Evolutionary conservation across 2,113 vertebrate species (phyloP), one percentile per base, ranked within the genome.

Genomic region (Cyphomyrus discorhynchus): DNA sequence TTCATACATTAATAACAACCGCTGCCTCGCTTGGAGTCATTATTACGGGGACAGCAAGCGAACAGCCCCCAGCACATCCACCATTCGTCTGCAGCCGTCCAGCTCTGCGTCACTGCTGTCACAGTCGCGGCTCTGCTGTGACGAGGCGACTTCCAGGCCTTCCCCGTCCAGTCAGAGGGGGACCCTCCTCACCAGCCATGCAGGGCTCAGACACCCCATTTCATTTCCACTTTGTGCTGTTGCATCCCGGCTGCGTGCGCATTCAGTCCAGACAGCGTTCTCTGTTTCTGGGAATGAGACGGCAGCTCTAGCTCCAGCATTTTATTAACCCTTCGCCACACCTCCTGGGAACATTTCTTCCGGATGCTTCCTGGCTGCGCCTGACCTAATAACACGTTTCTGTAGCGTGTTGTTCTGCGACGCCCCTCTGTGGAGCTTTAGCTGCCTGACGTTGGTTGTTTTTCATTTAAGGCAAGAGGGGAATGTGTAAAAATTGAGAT

Each of bases 1-100:
- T 89, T 85, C 42, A 89, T 85, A 66, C 84, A 84, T 89, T 89
- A 89, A 89, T 89, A 89, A 84, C 39, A 45, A 85, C 46, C 46
- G 24, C 58, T 85, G 77, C 56, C 58, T 46, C 84, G 53, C 84
- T 74, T 27, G 9, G 46, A 45, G 84, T 39, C 19, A 86, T 70
- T 86, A 90, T 90, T 90, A 74, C 66, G 56, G 84, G 47, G 31
- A 17, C 21, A 6, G 45, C 39, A 13, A 62, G 9, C 56, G 9
- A 86, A 52, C 42, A 4, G 19, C 53, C 80, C 31, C 15, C 39
- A 56, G 49, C 11, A 35, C 49, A 53, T 53, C 27, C 31, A 39
- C 85, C 24, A 85, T 66, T 50, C 89, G 35, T 89, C 82, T 49
- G 39, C 35, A 45, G 42, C 24, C 56, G 1, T 45, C 31, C 19